Evolutionary conservation across 1,140 invertebrate species (phyloP).

Genomic region (Pseudobourletiella spinata): DNA sequence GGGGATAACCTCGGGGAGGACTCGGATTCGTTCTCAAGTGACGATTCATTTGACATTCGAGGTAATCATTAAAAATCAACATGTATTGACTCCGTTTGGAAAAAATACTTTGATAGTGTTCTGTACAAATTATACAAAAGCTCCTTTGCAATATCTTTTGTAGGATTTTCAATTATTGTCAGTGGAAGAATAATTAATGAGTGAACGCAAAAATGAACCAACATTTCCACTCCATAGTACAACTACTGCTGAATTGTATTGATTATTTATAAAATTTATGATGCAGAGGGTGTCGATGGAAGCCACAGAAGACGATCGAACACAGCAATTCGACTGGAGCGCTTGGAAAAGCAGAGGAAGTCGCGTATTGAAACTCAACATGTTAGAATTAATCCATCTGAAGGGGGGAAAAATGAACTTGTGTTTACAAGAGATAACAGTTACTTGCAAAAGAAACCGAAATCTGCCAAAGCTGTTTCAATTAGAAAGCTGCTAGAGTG

Average conservation of each 20-base stretch:
- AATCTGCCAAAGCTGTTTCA: slow-evolving; percentile 8
- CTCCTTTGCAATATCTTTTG: too few species aligned
- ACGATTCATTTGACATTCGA: slow-evolving; percentile 46
- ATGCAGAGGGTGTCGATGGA: slow-evolving; percentile 58
- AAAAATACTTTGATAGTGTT: too few species aligned
- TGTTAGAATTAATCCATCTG: slow-evolving; percentile 41
- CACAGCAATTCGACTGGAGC: slow-evolving; percentile 78
- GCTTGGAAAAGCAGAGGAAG: slow-evolving; percentile 75
- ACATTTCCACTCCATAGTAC: too few species aligned
- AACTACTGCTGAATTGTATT: too few species aligned
- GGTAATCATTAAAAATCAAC: slow-evolving; percentile 41
- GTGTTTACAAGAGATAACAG: slow-evolving; percentile 18
- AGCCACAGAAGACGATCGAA: slow-evolving; percentile 72
- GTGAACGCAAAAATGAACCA: background rate
- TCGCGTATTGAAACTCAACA: slow-evolving; percentile 46
- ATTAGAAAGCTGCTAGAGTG: slow-evolving; percentile 26
- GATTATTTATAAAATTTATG: too few species aligned
- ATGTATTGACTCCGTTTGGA: too few species aligned
- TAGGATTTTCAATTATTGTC: background rate
- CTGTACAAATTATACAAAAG: too few species aligned
- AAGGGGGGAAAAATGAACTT: slow-evolving; percentile 38
- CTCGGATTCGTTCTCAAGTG: slow-evolving; percentile 28
- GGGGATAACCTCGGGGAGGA: slow-evolving; percentile 63
- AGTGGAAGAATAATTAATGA: slow-evolving; percentile 11
- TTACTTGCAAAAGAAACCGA: slow-evolving; percentile 4